phyloP scores from a whole-genome alignment of 2,797 vertebrate species.

The Muraenolepis orangiensis region DNA sequence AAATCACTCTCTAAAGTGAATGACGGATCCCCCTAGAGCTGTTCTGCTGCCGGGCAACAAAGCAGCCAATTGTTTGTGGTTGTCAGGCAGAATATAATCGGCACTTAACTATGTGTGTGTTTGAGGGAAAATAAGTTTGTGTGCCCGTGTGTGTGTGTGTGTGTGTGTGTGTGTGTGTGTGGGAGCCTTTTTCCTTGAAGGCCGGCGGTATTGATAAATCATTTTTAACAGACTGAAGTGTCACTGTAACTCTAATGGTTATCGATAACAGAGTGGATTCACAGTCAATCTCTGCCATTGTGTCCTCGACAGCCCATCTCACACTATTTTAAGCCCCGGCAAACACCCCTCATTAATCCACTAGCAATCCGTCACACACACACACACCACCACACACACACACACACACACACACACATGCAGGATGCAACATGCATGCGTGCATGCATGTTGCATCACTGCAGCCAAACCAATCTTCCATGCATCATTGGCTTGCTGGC shows the following conservation, averaged over 20 bases:
- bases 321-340: conserved; percentile 36
- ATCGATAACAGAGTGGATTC: conserved; percentile 67
- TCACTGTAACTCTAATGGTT: conserved; percentile 63
- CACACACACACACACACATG: too few relatives aligned
- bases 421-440: neutral
- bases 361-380: neutral
- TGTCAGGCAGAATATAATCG: conserved; percentile 53
- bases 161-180: too few relatives aligned
- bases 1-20: conserved; percentile 59
- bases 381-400: too few relatives aligned
- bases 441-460: neutral
- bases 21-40: conserved; percentile 60
- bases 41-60: conserved; percentile 53
- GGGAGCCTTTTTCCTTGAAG: conserved; percentile 45
- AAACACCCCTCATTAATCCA: conserved; percentile 10
- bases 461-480: neutral
- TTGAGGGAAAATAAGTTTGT: conserved; percentile 22
- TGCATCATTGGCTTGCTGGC: too few relatives aligned
- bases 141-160: too few relatives aligned
- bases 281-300: conserved; percentile 58
- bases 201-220: conserved; percentile 64
- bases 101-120: conserved; percentile 42
- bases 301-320: conserved; percentile 40
- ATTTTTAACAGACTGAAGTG: conserved; percentile 67
- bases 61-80: conserved; percentile 52